These are phyloP conservation scores for Etheostoma nigrum DNA, from an alignment of 2,797 vertebrate genomes.

Conservation along the genomic window DNA sequence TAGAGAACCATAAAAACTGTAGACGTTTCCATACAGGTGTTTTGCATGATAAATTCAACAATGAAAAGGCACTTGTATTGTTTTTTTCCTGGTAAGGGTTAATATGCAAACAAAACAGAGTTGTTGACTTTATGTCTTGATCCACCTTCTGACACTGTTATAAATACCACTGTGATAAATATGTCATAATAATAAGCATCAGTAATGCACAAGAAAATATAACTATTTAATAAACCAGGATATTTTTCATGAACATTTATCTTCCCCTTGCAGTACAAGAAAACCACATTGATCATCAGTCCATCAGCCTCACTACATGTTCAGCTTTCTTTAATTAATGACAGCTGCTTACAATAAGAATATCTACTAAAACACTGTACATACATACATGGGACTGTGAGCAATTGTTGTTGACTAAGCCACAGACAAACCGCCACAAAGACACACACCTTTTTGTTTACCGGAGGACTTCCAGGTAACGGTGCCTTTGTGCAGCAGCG, in stretches of 20 bases:
- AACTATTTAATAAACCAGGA: background rate
- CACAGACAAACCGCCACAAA: background rate
- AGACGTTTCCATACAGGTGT: background rate
- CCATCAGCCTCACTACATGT: background rate
- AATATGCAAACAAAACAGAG: background rate
- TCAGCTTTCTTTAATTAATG: background rate
- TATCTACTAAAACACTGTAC: background rate
- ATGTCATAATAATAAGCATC: background rate
- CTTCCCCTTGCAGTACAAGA: background rate
- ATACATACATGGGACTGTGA: background rate
- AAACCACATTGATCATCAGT: background rate
- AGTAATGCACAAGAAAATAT: background rate
- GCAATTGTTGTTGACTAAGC: background rate
- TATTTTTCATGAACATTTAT: background rate
- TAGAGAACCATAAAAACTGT: background rate
- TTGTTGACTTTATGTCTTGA: background rate
- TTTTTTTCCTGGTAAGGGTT: background rate
- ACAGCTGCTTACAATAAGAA: background rate
- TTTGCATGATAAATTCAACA: background rate
- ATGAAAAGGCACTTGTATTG: background rate
- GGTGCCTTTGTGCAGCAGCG: slow-evolving; percentile 86
- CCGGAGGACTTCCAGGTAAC: slow-evolving; percentile 90
- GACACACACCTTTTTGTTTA: slow-evolving; percentile 89
- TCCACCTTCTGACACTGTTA: background rate
- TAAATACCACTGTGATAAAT: background rate